Conservation (phyloP, 2,113 vertebrate genomes). For the Eretmochelys imbricata region DNA sequence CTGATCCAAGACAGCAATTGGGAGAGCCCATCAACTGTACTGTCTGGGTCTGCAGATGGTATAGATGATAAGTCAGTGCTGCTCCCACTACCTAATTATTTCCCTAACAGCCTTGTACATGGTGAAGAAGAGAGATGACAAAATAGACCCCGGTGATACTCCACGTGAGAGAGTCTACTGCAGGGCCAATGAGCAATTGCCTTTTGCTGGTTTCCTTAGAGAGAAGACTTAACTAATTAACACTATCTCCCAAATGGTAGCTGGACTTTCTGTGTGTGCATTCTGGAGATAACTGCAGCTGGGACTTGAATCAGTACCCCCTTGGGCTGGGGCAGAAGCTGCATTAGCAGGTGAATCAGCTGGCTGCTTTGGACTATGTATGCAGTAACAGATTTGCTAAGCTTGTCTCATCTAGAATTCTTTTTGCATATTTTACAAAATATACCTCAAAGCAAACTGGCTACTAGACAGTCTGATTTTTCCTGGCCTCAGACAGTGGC, state of each 20-base stretch:
- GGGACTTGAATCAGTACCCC: background rate
- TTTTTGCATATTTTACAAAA: accelerated
- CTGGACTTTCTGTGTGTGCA: accelerated
- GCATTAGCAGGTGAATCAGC: accelerated
- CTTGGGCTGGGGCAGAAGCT: background rate
- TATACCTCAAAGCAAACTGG: accelerated
- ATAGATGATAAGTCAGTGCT: background rate
- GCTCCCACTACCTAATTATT: accelerated
- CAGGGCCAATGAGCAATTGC: background rate
- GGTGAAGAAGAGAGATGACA: background rate
- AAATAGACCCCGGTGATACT: background rate
- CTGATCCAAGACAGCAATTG: background rate
- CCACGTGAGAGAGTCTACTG: accelerated
- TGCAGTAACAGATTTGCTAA: background rate
- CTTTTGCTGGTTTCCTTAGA: accelerated
- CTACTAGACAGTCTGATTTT: background rate
- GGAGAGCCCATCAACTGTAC: background rate
- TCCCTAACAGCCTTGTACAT: background rate
- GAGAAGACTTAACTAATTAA: accelerated
- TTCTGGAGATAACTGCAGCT: background rate
- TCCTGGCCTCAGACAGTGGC: background rate
- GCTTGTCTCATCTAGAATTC: background rate
- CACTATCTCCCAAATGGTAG: accelerated
- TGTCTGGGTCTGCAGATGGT: background rate
- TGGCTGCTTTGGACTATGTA: background rate